phyloP scores from a whole-genome alignment of 2,888 invertebrate species.

The Gerris lacustris region DNA sequence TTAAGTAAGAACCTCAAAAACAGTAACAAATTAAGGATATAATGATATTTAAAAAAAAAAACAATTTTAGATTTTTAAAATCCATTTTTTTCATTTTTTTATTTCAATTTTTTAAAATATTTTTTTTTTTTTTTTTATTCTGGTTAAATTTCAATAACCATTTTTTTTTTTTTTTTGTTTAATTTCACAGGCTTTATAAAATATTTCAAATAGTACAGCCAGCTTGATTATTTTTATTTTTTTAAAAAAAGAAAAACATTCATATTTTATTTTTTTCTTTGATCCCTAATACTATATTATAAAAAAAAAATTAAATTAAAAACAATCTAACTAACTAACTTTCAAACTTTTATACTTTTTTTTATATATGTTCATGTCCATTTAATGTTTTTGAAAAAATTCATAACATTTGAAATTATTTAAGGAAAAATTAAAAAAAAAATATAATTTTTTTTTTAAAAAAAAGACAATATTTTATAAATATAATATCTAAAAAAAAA shows the following conservation, averaged over 20 bases:
- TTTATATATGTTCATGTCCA: no score
- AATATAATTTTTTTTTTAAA: neutral
- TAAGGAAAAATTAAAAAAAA: slow-evolving; percentile 8
- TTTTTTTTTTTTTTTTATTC: no score
- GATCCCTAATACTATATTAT: neutral
- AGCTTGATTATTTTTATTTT: neutral
- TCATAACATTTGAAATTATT: neutral
- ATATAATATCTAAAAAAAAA: neutral
- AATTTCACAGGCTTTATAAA: neutral
- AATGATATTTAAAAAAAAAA: no score
- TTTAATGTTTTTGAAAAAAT: no score
- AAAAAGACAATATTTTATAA: neutral
- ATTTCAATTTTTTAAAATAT: no score
- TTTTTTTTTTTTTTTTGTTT: no score
- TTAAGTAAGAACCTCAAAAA: no score
- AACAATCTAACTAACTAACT: neutral
- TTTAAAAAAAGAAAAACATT: neutral
- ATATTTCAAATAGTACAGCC: neutral
- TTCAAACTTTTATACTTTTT: neutral
- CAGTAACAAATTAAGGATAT: no score
- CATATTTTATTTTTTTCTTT: neutral
- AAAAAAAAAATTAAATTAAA: neutral
- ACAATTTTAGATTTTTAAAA: no score
- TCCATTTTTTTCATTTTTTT: no score
- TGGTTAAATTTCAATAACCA: no score